Percentiles rank a stretch among this genome's conserved stretches.
These are phyloP conservation scores for Pseudococcus viburni DNA, from an alignment of 2,888 invertebrate genomes.

Conservation along the genomic window DNA sequence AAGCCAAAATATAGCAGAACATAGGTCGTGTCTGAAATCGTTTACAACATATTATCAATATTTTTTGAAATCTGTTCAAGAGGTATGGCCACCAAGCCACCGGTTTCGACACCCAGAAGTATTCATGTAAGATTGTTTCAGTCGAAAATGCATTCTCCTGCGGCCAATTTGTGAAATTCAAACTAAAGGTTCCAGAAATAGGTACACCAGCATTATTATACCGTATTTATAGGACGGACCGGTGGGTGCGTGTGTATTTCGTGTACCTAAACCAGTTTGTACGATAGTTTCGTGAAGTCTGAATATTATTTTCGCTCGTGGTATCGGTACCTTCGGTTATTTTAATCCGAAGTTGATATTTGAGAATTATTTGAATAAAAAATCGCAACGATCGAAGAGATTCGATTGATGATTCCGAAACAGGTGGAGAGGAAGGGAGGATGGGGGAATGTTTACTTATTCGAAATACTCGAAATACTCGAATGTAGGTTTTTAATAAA, in stretches of 20 bases:
- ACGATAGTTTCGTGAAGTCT: too few relatives aligned
- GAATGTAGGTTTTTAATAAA: too few relatives aligned
- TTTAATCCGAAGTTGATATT: not conserved
- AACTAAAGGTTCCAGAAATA: conserved; percentile 13
- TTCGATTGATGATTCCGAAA: not conserved
- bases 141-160: conserved; percentile 3
- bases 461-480: too few relatives aligned
- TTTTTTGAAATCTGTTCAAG: not conserved
- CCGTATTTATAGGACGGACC: not conserved
- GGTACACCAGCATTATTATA: not conserved
- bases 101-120: not conserved
- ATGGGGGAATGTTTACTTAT: not conserved
- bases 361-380: not conserved
- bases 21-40: not conserved
- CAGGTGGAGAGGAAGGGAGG: not conserved
- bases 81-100: not conserved
- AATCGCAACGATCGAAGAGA: not conserved
- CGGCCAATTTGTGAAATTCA: conserved; percentile 12
- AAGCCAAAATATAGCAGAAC: not conserved
- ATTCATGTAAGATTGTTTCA: not conserved
- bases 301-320: conserved; percentile 24
- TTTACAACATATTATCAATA: not conserved
- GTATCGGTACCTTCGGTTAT: not conserved
- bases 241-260: conserved; percentile 5
- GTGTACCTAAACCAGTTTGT: conserved; percentile 25